Percentiles rank a stretch among this genome's conserved stretches.
These are phyloP conservation scores for Sakesphorus luctuosus DNA, from an alignment of 2,113 vertebrate genomes.

Conservation along the genomic window DNA sequence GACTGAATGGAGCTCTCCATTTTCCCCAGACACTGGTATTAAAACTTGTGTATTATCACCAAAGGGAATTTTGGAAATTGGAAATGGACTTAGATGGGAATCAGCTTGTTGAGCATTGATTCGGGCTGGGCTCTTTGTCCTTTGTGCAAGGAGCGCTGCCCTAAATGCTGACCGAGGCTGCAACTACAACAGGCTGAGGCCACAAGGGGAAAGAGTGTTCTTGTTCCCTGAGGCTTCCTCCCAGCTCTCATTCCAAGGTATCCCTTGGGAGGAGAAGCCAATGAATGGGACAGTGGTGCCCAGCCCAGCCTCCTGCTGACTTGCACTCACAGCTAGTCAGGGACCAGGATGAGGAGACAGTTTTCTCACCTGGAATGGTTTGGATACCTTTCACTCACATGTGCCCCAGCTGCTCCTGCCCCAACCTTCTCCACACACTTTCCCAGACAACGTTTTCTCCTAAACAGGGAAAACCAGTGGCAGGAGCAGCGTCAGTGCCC, in stretches of 20 bases:
- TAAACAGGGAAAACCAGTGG: background rate
- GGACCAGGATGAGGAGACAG: background rate
- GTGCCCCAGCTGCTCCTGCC: background rate
- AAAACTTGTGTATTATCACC: background rate
- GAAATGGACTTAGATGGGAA: background rate
- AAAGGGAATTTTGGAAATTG: background rate
- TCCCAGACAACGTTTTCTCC: background rate
- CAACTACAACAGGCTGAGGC: background rate
- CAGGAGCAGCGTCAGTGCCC: background rate
- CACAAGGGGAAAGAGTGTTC: background rate
- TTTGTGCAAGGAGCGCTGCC: background rate
- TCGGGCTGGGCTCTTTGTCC: background rate
- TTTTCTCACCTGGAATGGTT: background rate
- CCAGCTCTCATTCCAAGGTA: background rate
- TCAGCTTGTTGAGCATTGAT: background rate
- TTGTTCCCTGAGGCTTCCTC: background rate
- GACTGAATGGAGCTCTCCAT: background rate
- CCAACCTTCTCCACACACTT: background rate
- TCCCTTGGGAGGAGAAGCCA: background rate
- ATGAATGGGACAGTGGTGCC: background rate
- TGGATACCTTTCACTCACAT: background rate
- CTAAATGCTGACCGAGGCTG: background rate
- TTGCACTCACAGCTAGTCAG: rapidly evolving
- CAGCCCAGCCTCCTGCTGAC: background rate
- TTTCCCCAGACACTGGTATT: background rate